Evolutionary conservation across 2,797 vertebrate species (phyloP).

Genomic region (Prunella strophiata): DNA sequence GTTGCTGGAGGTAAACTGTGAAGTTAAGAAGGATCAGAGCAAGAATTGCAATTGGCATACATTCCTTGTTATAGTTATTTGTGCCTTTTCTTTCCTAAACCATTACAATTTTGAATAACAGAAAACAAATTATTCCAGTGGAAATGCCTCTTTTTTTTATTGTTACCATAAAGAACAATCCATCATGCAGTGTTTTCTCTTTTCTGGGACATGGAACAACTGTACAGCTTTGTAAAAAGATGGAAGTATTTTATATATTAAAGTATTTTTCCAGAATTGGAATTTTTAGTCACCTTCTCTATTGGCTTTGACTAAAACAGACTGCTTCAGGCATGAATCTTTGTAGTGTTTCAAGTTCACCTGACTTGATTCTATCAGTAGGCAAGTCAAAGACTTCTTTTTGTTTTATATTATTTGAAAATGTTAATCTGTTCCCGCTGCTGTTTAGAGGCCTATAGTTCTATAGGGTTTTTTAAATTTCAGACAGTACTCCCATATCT

Average conservation of each 20-base stretch:
- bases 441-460: neutral
- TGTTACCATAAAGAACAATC: neutral
- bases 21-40: neutral
- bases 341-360: neutral
- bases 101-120: neutral
- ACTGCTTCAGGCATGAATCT: neutral
- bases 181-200: neutral
- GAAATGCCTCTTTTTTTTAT: neutral
- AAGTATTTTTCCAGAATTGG: neutral
- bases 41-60: neutral
- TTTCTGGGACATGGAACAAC: neutral
- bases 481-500: neutral
- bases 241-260: neutral
- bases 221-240: neutral
- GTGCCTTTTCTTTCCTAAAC: neutral
- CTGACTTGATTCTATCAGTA: neutral
- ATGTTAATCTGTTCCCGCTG: neutral
- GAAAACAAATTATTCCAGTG: neutral
- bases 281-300: neutral
- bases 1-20: neutral
- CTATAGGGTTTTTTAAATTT: neutral
- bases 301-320: neutral
- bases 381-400: neutral
- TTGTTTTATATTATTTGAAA: neutral
- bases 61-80: neutral